Conservation (phyloP, 2,113 vertebrate species). For the Guaruba guarouba region DNA sequence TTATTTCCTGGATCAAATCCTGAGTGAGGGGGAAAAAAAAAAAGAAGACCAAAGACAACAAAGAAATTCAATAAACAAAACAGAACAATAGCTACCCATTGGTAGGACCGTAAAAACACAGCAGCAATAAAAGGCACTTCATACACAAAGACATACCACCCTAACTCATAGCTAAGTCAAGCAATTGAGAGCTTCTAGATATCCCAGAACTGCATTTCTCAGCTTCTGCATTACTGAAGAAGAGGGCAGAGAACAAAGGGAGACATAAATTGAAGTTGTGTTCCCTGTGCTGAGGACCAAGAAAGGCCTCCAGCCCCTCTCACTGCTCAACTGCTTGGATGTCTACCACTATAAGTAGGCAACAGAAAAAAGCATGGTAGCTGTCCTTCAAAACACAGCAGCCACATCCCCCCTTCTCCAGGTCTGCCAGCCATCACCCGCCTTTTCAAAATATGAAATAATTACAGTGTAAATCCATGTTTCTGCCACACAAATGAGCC, state of each 20-base stretch:
- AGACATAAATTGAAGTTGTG: not conserved
- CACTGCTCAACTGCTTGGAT: not conserved
- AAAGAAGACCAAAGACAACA: not conserved
- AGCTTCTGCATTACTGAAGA: not conserved
- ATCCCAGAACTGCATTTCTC: not conserved
- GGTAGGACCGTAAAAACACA: not conserved
- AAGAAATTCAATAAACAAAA: not conserved
- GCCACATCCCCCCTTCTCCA: fast-evolving
- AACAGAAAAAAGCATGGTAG: not conserved
- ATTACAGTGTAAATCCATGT: not conserved
- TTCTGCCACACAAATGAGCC: not conserved
- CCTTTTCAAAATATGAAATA: not conserved
- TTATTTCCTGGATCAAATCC: slow-evolving; percentile 91
- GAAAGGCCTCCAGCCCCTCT: not conserved
- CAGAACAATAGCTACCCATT: not conserved
- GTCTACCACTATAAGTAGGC: not conserved
- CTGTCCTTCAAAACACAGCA: not conserved
- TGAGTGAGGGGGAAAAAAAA: slow-evolving; percentile 39
- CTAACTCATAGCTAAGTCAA: not conserved
- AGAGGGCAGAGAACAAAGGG: not conserved
- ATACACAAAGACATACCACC: not conserved
- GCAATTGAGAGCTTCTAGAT: not conserved
- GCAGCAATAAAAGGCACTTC: not conserved
- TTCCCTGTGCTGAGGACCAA: not conserved
- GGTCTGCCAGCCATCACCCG: fast-evolving